Base-by-base conservation (phyloP, 2,797 vertebrate species). In the Dryobates pubescens region DNA sequence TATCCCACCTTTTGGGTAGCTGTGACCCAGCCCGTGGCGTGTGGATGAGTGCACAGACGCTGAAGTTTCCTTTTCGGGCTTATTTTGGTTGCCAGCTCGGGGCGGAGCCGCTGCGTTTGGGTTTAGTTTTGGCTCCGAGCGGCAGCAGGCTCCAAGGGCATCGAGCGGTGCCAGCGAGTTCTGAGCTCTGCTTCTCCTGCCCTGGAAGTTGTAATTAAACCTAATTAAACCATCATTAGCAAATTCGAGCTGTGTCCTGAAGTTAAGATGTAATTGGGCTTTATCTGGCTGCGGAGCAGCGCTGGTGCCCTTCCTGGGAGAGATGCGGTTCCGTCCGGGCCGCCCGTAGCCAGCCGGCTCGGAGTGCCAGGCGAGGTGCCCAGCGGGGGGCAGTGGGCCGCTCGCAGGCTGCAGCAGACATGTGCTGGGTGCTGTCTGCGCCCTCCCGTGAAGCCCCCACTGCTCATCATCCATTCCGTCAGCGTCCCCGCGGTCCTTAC, bases 401-500 rank as follows among this genome's bases (percentile, higher is more conserved):
- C 47, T 49, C 10, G 47, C 22, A 49, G 47, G 47, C 47, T 49
- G 47, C 47, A 49, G 47, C 47, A 22, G 47, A 49, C 20, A 10
- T 36, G 9, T 49, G 47, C 47, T 49, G 47, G 47, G 47, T 22
- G 47, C 22, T 22, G 47, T 20, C 47, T 49, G 47, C 22, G 20
- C 47, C 47, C 47, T 49, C 20, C 47, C 47, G 20, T 22, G 47
- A 49, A 49, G 47, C 47, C 30, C 2, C 13, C 51, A 81, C 91
- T 76, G 58, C 84, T 92, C 65, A 69, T 76, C 70, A 74, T 6
- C 14, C 13, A 84, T 81, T 86, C 80, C 13, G 3, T 63, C 68
- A 26, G 89, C 36, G 0, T 82, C 89, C 90, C 92, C 68, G 61
- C 45, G 56, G 70, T 95, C 83, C 92, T 92, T 74, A 71, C 36